Evolutionary conservation across 2,113 vertebrate genomes (phyloP), one percentile per base, ranked within the genome.

Genomic region (Pimephales promelas): DNA sequence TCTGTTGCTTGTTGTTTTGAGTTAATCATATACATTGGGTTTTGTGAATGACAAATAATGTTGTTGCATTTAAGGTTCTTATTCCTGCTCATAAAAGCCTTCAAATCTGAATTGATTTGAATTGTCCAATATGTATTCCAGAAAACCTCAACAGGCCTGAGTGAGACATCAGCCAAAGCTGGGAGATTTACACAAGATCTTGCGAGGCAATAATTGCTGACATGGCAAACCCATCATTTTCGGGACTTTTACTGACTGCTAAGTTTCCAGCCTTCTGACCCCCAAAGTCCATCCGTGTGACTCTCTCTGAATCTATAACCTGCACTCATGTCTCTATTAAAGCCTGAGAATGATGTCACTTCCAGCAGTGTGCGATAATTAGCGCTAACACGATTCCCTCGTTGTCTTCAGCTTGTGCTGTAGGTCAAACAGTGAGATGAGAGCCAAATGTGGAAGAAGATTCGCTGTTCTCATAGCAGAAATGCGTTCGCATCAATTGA

Each of bases 201-300:
- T 40, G 52, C 26, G 2, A 71, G 31, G 26, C 54, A 61, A 75
- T 70, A 75, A 83, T 31, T n/a, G 31, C 40, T 26, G 54, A 84
- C 80, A 70, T 68, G 57, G 84, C 84, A 87, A 89, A 86, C 43
- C 57, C 56, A 87, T 87, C 26, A 84, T 62, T 81, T 22, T 45
- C 40, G 1, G 16, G 28, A 47, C 26, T 14, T 86, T 89, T 75
- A 52, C 64, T 61, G 64, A 56, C 61, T 66, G 72, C 66, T 59
- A 79, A 77, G 43, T 84, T 79, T 64, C 71, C 66, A 70, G 16
- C 11, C 57, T 20, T 26, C 54, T 79, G 84, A 84, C 82, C 57
- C 40, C 45, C 10, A 56, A 28, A 82, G 76, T 49, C 40, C n/a
- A 79, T 64, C 73, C 20, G 49, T 68, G 36, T 75, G 45, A 77